Evolutionary conservation across 2,888 invertebrate genomes (phyloP), one percentile per base, ranked within the genome.

Genomic region (Hirtodrosophila trivittata): DNA sequence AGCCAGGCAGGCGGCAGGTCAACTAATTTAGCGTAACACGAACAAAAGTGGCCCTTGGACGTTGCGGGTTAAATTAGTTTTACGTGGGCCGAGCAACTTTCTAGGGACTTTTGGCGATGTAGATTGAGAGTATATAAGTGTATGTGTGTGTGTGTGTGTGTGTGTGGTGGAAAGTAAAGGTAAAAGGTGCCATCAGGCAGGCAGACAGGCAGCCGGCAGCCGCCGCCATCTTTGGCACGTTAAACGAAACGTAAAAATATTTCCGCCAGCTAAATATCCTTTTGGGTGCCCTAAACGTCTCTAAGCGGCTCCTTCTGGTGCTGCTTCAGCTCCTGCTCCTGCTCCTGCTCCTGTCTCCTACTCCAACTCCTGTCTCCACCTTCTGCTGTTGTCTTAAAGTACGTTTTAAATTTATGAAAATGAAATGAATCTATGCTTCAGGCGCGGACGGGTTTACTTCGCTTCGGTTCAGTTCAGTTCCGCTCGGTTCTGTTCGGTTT

Each of bases 181-280:
- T 13, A n/a, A 10, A 21, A 30, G 52, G 60, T 59, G 59, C 54
- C 37, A 47, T 37, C 57, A 45, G 46, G 26, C 49, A 21, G 30
- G 28, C 13, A 45, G 58, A 62, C 47, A 54, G 25, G 43, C 30
- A 21, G 18, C 2, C 18, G 18, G 18, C 18, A 21, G 18, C 18
- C 42, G 49, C 30, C 51, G 66, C 69, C 78, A 81, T 78, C 86
- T 78, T 82, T 78, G 83, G 72, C 83, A 73, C 78, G 88, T 87
- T 89, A 88, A 87, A 88, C 89, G 88, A 89, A 87, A 89, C 89
- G 88, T 89, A 88, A 89, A 87, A 89, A 77, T 87, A 77, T 88
- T 84, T 88, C 82, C 86, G 87, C 87, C 83, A 80, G 87, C 87
- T 87, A 87, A 80, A 80, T 80, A 80, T 80, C 87, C 80, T 87